Percentiles rank a stretch among this genome's conserved stretches.
Evolutionary conservation across 92 coral and sea anemone genomes (phyloP).

Genomic region (Porites divaricata): DNA sequence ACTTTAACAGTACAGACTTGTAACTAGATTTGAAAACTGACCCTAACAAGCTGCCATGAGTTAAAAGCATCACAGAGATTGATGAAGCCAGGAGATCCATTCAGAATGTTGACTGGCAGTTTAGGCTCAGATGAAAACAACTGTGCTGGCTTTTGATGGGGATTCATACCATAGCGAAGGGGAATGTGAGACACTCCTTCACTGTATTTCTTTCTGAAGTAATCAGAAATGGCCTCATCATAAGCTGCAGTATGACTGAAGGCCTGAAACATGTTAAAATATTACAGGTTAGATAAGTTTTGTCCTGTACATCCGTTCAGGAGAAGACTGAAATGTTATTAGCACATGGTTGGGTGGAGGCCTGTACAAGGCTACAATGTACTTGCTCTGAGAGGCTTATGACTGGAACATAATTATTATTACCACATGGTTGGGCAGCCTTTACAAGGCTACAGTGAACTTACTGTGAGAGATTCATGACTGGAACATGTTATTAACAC

Average conservation of each 20-base stretch:
- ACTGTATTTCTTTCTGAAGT: conserved; percentile 92
- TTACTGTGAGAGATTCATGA: too few species aligned
- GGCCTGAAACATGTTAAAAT: conserved; percentile 53
- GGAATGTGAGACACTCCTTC: conserved; percentile 87
- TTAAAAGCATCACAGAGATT: conserved; percentile 98
- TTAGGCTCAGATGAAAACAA: conserved; percentile 84
- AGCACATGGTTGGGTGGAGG: too few species aligned
- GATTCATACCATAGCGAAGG: conserved; percentile 97
- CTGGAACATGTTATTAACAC: too few species aligned
- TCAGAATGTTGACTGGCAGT: conserved; percentile 89
- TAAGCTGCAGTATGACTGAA: conserved; percentile 95
- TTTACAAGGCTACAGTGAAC: too few species aligned
- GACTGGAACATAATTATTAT: too few species aligned
- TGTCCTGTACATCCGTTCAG: too few species aligned
- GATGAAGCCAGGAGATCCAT: conserved; percentile 97
- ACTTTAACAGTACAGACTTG: not conserved
- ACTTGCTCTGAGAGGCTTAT: too few species aligned
- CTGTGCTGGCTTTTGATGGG: conserved; percentile 97
- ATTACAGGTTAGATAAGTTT: not conserved
- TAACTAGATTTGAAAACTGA: conserved; percentile 18
- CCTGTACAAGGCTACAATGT: too few species aligned
- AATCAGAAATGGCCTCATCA: conserved; percentile 95
- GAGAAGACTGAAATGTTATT: too few species aligned
- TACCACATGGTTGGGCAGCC: too few species aligned
- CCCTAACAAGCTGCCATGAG: conserved; percentile 97